Evolutionary conservation across 92 coral and sea anemone species (phyloP).

Genomic region (Virgularia gustaviana): DNA sequence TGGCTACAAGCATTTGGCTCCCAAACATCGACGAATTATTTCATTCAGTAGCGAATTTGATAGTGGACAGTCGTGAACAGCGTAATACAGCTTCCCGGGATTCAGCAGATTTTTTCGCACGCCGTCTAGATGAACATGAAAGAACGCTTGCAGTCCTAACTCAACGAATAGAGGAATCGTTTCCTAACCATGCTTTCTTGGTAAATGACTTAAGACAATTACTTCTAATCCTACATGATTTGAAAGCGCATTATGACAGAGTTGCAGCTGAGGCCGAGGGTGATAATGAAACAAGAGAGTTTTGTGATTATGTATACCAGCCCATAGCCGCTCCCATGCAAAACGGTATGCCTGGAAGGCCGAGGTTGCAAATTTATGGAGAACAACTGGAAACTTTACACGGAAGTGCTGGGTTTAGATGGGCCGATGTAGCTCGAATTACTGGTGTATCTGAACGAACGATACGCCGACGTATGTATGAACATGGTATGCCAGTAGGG

Average conservation of each 20-base stretch:
- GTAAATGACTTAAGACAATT: constrained; percentile 23
- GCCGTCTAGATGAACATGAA: constrained; percentile 39
- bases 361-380: background rate
- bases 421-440: constrained; percentile 23
- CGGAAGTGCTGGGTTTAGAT: background rate
- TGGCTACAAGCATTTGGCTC: background rate
- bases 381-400: constrained; percentile 19
- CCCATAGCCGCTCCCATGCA: constrained; percentile 1
- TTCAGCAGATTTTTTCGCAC: constrained; percentile 14
- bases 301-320: too few species aligned
- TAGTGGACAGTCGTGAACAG: background rate
- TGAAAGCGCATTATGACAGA: constrained; percentile 30
- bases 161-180: constrained; percentile 29
- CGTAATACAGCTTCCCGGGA: background rate
- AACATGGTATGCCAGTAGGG: constrained; percentile 18
- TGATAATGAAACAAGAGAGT: background rate
- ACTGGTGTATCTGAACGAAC: constrained; percentile 5
- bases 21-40: background rate
- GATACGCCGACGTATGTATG: constrained; percentile 17
- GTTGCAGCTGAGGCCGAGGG: constrained; percentile 16
- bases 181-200: constrained; percentile 13
- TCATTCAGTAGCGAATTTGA: background rate
- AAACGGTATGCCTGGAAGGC: background rate
- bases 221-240: constrained; percentile 29
- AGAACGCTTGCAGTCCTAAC: constrained; percentile 38